A percentile compares a stretch with the other conserved stretches of the same genome.
Conservation (phyloP, 2,888 invertebrate species). For the Napeogenes sylphis region DNA sequence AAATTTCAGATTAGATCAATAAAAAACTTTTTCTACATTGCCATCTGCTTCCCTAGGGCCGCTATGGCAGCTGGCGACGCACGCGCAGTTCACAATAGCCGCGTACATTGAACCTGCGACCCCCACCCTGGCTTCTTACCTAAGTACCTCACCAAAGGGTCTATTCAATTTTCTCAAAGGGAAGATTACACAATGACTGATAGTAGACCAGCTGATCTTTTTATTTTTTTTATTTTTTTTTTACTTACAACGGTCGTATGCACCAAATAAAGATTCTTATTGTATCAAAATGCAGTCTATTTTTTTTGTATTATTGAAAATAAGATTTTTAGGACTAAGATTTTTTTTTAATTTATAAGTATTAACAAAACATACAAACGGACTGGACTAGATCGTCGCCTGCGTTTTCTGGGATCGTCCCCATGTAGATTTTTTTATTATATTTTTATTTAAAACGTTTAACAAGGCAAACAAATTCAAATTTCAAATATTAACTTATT, state of each 20-base stretch:
- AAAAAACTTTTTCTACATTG: constrained; percentile 43
- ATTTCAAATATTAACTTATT: too few species aligned
- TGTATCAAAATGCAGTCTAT: too few species aligned
- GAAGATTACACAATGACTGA: constrained; percentile 32
- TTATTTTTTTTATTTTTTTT: constrained; percentile 14
- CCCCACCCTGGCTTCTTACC: constrained; percentile 39
- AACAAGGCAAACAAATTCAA: too few species aligned
- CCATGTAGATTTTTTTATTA: too few species aligned
- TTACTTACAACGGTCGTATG: neutral
- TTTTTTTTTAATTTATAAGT: too few species aligned
- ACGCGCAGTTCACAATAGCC: constrained; percentile 67
- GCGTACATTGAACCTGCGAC: constrained; percentile 72
- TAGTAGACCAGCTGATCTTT: constrained; percentile 36
- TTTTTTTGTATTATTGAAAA: too few species aligned
- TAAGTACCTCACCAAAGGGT: constrained; percentile 17
- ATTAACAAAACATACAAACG: too few species aligned
- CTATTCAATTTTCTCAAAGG: constrained; percentile 31
- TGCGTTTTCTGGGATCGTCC: too few species aligned
- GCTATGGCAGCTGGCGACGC: constrained; percentile 67
- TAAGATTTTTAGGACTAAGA: too few species aligned
- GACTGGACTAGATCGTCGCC: too few species aligned
- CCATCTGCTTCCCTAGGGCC: constrained; percentile 65
- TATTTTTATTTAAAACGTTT: too few species aligned
- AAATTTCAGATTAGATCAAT: constrained; percentile 41
- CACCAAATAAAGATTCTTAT: too few species aligned